Percentiles rank a stretch among this genome's conserved stretches.
These are phyloP conservation scores for Tetranychus cinnabarinus DNA, from an alignment of 1,140 invertebrate genomes.

Conservation along the genomic window DNA sequence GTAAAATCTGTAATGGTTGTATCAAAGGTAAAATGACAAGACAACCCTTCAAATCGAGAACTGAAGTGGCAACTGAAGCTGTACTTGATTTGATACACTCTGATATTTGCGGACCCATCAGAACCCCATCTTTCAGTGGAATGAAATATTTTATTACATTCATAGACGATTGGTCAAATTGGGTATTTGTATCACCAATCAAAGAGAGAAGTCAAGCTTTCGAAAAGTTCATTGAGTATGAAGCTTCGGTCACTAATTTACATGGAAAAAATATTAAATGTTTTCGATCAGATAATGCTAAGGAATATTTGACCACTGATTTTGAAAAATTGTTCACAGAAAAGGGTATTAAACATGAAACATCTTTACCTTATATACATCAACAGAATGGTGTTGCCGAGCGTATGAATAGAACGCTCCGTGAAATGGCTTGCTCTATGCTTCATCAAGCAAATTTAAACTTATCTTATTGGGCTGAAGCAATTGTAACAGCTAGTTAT, in stretches of 20 bases:
- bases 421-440: conserved; percentile 7
- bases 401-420: conserved; percentile 19
- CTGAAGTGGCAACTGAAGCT: background rate
- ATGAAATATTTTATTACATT: conserved; percentile 19
- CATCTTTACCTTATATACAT: conserved; percentile 16
- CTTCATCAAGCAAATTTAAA: background rate
- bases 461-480: background rate
- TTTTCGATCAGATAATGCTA: conserved; percentile 8
- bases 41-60: background rate
- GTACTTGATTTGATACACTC: background rate
- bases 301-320: background rate
- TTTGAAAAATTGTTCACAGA: background rate
- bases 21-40: background rate
- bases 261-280: conserved; percentile 1
- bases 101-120: conserved; percentile 25
- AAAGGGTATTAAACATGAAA: background rate
- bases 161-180: conserved; percentile 21
- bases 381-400: conserved; percentile 21
- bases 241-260: conserved; percentile 1
- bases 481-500: background rate
- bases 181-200: too few species aligned
- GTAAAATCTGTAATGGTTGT: background rate
- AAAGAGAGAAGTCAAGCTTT: too few species aligned
- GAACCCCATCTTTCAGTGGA: conserved; percentile 16
- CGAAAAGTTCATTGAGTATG: too few species aligned